Conservation (phyloP, 2,888 invertebrate genomes). For the Agrotis puta region DNA sequence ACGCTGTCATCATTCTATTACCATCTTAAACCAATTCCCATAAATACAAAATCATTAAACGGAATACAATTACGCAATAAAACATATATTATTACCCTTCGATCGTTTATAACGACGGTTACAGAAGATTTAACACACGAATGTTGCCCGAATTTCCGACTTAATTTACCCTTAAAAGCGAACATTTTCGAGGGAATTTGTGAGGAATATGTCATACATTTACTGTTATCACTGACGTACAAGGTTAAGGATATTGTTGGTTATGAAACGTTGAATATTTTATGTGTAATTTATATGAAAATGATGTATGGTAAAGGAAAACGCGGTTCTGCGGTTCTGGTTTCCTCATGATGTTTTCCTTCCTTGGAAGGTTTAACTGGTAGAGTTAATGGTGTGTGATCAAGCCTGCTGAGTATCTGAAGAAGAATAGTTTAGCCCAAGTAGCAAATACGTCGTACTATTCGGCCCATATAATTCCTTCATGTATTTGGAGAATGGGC, state of each 20-base stretch:
- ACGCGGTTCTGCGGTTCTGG: slow-evolving; percentile 4
- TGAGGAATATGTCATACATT: slow-evolving; percentile 39
- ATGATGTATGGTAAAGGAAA: slow-evolving; percentile 17
- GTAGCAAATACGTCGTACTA: too few relatives aligned
- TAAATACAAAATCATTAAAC: slow-evolving; percentile 43
- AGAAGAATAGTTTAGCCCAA: not conserved
- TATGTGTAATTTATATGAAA: slow-evolving; percentile 14
- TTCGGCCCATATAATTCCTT: too few relatives aligned
- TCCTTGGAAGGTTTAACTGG: slow-evolving; percentile 8
- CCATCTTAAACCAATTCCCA: slow-evolving; percentile 31
- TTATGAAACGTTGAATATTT: slow-evolving; percentile 21
- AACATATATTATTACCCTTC: slow-evolving; percentile 58
- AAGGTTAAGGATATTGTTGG: slow-evolving; percentile 3
- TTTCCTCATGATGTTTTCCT: slow-evolving; percentile 21
- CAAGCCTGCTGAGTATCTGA: not conserved
- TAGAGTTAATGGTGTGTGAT: slow-evolving; percentile 33
- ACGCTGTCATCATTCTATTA: slow-evolving; percentile 15
- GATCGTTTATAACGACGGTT: slow-evolving; percentile 57
- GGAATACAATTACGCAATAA: slow-evolving; percentile 54
- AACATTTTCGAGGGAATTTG: not conserved
- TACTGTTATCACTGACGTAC: slow-evolving; percentile 21
- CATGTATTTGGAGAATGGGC: too few relatives aligned
- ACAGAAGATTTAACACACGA: slow-evolving; percentile 59
- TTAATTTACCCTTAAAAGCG: slow-evolving; percentile 56
- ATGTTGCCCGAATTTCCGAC: slow-evolving; percentile 25